Evolutionary conservation across 2,888 invertebrate genomes (phyloP).

Genomic region (Drosophila seclusa): DNA sequence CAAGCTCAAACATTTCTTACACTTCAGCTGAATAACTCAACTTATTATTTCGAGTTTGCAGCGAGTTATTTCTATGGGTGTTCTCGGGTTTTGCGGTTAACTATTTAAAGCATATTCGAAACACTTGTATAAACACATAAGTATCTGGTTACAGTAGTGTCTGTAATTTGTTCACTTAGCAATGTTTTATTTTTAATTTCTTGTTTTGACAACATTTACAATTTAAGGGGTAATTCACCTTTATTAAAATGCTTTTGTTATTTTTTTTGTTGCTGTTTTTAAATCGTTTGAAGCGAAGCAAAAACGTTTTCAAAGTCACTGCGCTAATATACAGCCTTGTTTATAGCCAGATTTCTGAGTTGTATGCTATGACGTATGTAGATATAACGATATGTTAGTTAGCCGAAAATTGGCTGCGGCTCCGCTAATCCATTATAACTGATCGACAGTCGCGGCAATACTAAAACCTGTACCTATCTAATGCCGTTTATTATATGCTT

Average conservation of each 20-base stretch:
- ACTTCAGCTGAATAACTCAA: neutral
- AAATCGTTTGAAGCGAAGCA: slow-evolving; percentile 10
- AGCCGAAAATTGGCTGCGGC: slow-evolving; percentile 16
- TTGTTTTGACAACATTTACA: neutral
- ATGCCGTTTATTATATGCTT: slow-evolving; percentile 37
- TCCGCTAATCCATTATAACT: slow-evolving; percentile 45
- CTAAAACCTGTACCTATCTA: slow-evolving; percentile 42
- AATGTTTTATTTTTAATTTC: neutral
- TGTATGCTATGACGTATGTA: slow-evolving; percentile 1
- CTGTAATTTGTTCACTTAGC: neutral
- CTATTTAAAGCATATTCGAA: neutral
- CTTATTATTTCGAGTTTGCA: neutral
- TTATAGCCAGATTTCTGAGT: neutral
- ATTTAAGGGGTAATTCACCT: slow-evolving; percentile 52
- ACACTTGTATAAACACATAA: slow-evolving; percentile 14
- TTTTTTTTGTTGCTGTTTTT: neutral
- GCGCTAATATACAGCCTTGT: slow-evolving; percentile 15
- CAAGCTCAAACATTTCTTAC: neutral
- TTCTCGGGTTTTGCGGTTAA: no score
- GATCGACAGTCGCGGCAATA: slow-evolving; percentile 53
- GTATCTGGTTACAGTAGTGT: neutral
- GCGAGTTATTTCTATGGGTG: neutral
- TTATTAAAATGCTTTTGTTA: slow-evolving; percentile 13
- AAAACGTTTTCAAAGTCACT: slow-evolving; percentile 47
- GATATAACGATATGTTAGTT: neutral